Conservation (phyloP, 2,113 vertebrate genomes). For the Serinus canaria region DNA sequence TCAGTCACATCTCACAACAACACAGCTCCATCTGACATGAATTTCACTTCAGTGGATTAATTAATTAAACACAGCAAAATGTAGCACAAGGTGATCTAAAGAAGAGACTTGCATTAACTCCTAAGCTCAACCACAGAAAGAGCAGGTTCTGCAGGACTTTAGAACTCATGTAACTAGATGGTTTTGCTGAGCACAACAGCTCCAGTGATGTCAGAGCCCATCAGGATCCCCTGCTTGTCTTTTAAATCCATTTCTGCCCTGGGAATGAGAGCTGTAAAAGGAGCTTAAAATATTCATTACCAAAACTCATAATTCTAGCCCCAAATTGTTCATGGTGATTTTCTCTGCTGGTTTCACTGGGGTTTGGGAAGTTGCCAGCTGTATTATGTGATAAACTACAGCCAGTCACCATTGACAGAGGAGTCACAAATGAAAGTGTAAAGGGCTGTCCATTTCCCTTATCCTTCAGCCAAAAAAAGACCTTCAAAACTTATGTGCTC, state of each 20-base stretch:
- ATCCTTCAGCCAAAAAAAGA: neutral
- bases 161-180: neutral
- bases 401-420: neutral
- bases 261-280: neutral
- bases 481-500: neutral
- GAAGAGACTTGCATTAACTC: neutral
- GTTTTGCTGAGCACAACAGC: neutral
- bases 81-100: neutral
- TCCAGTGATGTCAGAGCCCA: neutral
- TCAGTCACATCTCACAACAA: neutral
- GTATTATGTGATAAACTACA: neutral
- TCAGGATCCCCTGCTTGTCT: neutral
- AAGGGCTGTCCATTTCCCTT: neutral
- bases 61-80: neutral
- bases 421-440: neutral
- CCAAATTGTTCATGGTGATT: neutral
- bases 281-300: constrained; percentile 42
- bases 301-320: constrained; percentile 1
- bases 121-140: neutral
- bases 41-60: neutral
- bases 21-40: neutral
- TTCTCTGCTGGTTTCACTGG: neutral
- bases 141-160: neutral
- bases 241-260: neutral
- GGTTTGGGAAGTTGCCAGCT: neutral